A percentile compares a stretch with the other conserved stretches of the same genome.
Conservation (phyloP, 2,113 vertebrate species). For the Collichthys lucidus region DNA sequence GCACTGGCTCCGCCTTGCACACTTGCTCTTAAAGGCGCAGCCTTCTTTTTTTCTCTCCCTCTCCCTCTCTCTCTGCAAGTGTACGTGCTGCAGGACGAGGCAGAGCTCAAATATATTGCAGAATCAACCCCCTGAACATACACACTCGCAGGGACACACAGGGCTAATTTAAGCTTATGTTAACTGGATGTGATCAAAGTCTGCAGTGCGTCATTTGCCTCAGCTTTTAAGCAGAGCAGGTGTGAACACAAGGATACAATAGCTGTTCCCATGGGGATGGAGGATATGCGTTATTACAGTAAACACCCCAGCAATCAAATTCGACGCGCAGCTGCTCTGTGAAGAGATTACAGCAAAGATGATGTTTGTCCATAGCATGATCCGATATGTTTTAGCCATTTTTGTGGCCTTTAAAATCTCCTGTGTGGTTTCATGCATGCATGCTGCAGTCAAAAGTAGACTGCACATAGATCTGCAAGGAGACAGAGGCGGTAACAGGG, state of each 20-base stretch:
- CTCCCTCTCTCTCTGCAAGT: not conserved
- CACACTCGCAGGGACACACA: not conserved
- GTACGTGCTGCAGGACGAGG: slow-evolving; percentile 6
- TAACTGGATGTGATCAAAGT: slow-evolving; percentile 30
- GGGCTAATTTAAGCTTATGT: slow-evolving; percentile 4
- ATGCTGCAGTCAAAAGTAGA: slow-evolving; percentile 4
- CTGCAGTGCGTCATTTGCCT: slow-evolving; percentile 24
- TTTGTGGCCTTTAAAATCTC: not conserved
- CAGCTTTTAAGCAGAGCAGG: slow-evolving; percentile 6
- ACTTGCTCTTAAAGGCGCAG: slow-evolving; percentile 78
- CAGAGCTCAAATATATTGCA: not conserved
- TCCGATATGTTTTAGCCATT: not conserved
- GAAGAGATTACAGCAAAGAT: not conserved
- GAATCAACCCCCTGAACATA: slow-evolving; percentile 11
- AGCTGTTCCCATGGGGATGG: slow-evolving; percentile 2
- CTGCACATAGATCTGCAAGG: slow-evolving; percentile 26
- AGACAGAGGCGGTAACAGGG: slow-evolving; percentile 45
- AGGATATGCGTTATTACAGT: not conserved
- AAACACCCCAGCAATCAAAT: not conserved
- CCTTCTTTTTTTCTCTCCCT: not conserved
- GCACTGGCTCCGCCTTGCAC: slow-evolving; percentile 63
- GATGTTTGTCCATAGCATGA: not conserved
- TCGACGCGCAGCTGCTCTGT: slow-evolving; percentile 12
- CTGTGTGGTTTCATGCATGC: not conserved
- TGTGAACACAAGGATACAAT: slow-evolving; percentile 27